Base-by-base conservation (phyloP, 2,888 invertebrate genomes). In the Trichogramma evanescens region DNA sequence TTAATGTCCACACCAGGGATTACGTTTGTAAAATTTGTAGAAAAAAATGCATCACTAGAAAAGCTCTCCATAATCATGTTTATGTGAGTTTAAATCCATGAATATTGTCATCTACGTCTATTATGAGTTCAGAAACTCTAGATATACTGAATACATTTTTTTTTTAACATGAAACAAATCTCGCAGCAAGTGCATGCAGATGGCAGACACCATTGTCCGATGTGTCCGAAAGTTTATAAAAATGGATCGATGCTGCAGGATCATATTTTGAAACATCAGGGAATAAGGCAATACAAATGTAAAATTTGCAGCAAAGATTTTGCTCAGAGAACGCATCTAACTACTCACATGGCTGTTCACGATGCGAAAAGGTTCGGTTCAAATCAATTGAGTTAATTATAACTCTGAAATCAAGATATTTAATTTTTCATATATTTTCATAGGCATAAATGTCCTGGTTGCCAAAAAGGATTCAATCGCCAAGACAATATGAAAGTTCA, bases 401-500 rank as follows among this genome's bases (percentile, higher is more conserved):
- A 8, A 41, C 10, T 44, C n/a, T 10, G 38, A 40, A 49, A 44
- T 26, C 50, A 4, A 9, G 7, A 39, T 10, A 8, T n/a, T 26
- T 26, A 26, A 26, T 26, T 26, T 26, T 26, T 26, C 26, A 26
- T 26, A 26, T 52, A n/a, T 52, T 13, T 48, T 56, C 61, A 54
- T 55, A 74, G 74, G 63, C 73, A 68, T 48, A 60, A 68, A n/a
- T 74, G 74, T 58, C 72, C 73, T 1, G 74, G 71, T 38, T 74
- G 74, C 55, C 56, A 68, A 2, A 69, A 68, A 50, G 62, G 66
- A 4, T 74, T 74, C 55, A 74, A 74, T 65, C 68, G 74, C 2
- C 71, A 69, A n/a, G 74, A 74, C 56, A 74, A 74, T 59, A 74
- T 74, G 74, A 74, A 74, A 48, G 68, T 70, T 41, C 74, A 74